A percentile compares a stretch with the other conserved stretches of the same genome.
Conservation (phyloP, 2,797 vertebrate species). For the Urophycis tenuis region DNA sequence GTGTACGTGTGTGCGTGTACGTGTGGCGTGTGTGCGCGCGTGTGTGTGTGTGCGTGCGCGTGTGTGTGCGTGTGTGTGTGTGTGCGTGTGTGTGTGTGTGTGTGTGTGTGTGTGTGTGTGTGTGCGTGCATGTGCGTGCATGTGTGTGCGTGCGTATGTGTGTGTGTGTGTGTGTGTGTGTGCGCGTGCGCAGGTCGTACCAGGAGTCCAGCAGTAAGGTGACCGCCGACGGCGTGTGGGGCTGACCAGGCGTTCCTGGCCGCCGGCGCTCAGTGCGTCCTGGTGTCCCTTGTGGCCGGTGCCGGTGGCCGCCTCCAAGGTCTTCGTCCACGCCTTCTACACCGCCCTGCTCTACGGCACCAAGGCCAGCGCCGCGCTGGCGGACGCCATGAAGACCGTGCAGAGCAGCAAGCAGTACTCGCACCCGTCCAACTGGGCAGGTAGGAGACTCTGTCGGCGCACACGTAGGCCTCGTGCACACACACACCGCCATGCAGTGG, state of each 20-base stretch:
- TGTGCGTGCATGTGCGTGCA: too few relatives aligned
- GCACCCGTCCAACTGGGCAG: constrained; percentile 98
- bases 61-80: neutral
- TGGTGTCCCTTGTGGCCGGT: constrained; percentile 96
- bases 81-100: neutral
- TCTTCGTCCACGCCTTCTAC: constrained; percentile 93
- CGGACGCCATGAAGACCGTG: constrained; percentile 93
- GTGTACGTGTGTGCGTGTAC: neutral
- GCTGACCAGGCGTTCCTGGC: constrained; percentile 94
- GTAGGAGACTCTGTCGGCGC: constrained; percentile 63
- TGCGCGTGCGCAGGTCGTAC: constrained; percentile 70
- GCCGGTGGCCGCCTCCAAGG: constrained; percentile 92
- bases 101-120: neutral
- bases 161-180: neutral
- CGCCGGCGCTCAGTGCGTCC: constrained; percentile 89
- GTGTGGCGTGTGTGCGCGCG: neutral
- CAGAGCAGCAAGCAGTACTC: constrained; percentile 95
- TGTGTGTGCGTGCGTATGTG: neutral
- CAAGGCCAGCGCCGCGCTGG: constrained; percentile 88
- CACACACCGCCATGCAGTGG: too few relatives aligned
- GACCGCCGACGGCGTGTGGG: constrained; percentile 93
- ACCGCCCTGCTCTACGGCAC: constrained; percentile 88
- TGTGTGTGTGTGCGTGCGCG: neutral
- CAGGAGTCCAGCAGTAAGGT: constrained; percentile 91
- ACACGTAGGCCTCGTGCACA: neutral